A percentile compares a stretch with the other conserved stretches of the same genome.
Conservation (phyloP, 2,888 invertebrate species). For the Chironomus riparius region DNA sequence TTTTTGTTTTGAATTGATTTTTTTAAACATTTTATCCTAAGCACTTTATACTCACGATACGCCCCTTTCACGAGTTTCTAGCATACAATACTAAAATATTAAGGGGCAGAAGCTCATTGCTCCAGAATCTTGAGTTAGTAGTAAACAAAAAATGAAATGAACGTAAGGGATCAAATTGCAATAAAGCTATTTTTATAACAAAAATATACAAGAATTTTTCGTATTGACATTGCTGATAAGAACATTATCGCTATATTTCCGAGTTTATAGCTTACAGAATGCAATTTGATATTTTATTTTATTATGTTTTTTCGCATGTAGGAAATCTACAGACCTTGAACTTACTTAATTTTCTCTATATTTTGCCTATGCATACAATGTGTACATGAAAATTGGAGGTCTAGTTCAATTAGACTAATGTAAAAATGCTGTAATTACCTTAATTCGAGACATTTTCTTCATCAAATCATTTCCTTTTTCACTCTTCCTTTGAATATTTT, state of each 20-base stretch:
- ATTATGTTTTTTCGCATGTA: neutral
- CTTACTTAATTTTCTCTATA: neutral
- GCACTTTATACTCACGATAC: too few relatives aligned
- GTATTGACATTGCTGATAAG: neutral
- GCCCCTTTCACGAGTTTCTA: too few relatives aligned
- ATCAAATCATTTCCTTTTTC: constrained; percentile 21
- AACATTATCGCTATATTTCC: neutral
- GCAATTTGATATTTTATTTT: neutral
- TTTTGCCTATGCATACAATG: too few relatives aligned
- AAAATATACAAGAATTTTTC: too few relatives aligned
- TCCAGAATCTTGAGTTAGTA: too few relatives aligned
- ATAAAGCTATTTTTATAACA: too few relatives aligned
- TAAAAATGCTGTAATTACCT: constrained; percentile 12
- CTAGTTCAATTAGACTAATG: neutral
- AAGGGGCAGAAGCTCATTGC: too few relatives aligned
- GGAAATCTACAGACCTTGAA: constrained; percentile 19
- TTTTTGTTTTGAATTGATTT: too few relatives aligned
- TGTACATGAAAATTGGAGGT: neutral
- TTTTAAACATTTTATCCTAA: too few relatives aligned
- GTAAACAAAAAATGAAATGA: too few relatives aligned
- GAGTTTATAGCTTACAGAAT: neutral
- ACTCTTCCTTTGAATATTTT: neutral
- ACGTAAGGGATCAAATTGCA: too few relatives aligned
- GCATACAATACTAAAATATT: too few relatives aligned
- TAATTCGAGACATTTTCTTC: constrained; percentile 25